Percentiles rank a stretch among this genome's conserved stretches.
phyloP scores from a whole-genome alignment of 1,140 invertebrate genomes.

The Drosophila bocki region DNA sequence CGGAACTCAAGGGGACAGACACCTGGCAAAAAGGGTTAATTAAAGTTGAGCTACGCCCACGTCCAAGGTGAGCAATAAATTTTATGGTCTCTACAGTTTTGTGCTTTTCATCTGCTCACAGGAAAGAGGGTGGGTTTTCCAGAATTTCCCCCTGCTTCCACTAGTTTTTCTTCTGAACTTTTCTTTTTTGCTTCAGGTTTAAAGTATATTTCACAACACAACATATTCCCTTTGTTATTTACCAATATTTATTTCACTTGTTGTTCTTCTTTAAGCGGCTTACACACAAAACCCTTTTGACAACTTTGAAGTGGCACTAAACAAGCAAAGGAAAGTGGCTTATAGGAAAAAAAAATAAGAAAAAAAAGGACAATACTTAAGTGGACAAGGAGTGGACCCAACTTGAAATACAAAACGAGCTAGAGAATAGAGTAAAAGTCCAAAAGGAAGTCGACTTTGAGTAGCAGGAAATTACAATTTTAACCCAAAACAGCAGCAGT shows the following conservation, averaged over 20 bases:
- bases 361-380: slow-evolving; percentile 23
- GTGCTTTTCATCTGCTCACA: slow-evolving; percentile 4
- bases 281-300: slow-evolving; percentile 33
- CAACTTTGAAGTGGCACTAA: slow-evolving; percentile 29
- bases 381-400: slow-evolving; percentile 9
- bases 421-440: slow-evolving; percentile 8
- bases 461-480: slow-evolving; percentile 79
- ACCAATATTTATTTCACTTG: slow-evolving; percentile 47
- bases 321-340: neutral
- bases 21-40: slow-evolving; percentile 53
- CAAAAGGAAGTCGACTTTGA: slow-evolving; percentile 66
- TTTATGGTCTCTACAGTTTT: slow-evolving; percentile 36
- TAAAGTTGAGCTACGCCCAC: slow-evolving; percentile 53
- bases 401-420: slow-evolving; percentile 27
- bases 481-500: slow-evolving; percentile 49
- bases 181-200: neutral
- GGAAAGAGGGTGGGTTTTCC: neutral
- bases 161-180: slow-evolving; percentile 27
- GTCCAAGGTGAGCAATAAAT: slow-evolving; percentile 55
- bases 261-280: slow-evolving; percentile 44
- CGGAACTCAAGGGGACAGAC: slow-evolving; percentile 1
- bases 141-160: neutral
- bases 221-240: slow-evolving; percentile 44
- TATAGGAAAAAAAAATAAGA: neutral
- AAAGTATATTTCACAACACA: slow-evolving; percentile 21